phyloP scores from a whole-genome alignment of 1,140 invertebrate species.

The Hypsibius dujardini region DNA sequence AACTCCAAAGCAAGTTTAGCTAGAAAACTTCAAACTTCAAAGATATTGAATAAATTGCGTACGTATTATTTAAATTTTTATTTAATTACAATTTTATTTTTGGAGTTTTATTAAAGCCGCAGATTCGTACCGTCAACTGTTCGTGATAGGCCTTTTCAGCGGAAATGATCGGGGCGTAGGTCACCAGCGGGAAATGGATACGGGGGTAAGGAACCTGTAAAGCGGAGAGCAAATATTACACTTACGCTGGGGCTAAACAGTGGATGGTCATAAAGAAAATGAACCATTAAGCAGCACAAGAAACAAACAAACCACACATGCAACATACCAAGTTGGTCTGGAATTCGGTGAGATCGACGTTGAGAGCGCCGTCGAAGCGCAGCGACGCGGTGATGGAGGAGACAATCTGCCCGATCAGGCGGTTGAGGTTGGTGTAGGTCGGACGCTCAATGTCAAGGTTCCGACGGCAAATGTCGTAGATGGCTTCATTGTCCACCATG shows the following conservation, averaged over 20 bases:
- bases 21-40: background rate
- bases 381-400: constrained; percentile 46
- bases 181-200: constrained; percentile 45
- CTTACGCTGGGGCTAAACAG: background rate
- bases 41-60: background rate
- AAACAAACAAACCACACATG: too few species aligned
- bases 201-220: constrained; percentile 43
- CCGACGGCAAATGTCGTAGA: constrained; percentile 58
- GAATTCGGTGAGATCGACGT: constrained; percentile 50
- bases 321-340: constrained; percentile 47
- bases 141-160: constrained; percentile 34
- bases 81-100: too few species aligned
- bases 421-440: constrained; percentile 61
- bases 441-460: constrained; percentile 50
- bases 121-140: constrained; percentile 30
- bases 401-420: constrained; percentile 50
- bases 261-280: background rate
- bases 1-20: background rate
- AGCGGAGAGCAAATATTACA: background rate
- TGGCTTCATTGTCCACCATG: constrained; percentile 66
- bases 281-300: background rate
- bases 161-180: constrained; percentile 33
- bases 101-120: background rate
- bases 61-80: background rate
- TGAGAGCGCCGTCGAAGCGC: constrained; percentile 51